Base-by-base conservation (phyloP, 2,113 vertebrate species). In the Colossoma macropomum region DNA sequence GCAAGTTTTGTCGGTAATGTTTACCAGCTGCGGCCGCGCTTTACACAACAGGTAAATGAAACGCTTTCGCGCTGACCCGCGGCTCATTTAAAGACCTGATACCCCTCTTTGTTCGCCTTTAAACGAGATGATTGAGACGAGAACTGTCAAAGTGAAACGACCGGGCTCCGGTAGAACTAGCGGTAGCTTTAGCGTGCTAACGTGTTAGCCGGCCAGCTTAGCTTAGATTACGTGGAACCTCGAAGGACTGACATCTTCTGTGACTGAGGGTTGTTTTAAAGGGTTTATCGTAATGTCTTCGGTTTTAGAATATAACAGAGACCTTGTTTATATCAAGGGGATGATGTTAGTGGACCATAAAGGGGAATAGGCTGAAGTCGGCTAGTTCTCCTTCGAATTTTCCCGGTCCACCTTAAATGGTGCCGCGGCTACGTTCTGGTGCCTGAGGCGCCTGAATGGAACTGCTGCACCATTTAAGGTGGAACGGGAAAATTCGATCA, bases 11-110 rank as follows among this genome's bases (percentile, higher is more conserved):
- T 59, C 54, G 19, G 54, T 60, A 38, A 62, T 80, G 54, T 17
- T 48, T 15, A 19, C 68, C 15, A 38, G 79, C 56, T n/a, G 52
- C 32, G n/a, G 54, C 32, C 66, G 52, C 19, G 25, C 54, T 71
- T 80, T 65, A 72, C 52, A 62, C 68, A 21, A 7, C 79, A 72
- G 68, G 79, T 72, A 72, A 48, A 19, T 15, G 23, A 45, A 32
- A 9, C 4, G 19, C 11, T 32, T 71, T 45, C 21, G 45, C 19
- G n/a, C 69, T 4, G 16, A 10, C 28, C 15, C 10, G n/a, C n/a
- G 3, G 0, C 28, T 10, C 27, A 0, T 25, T 9, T 19, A 28
- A 19, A 12, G 19, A 8, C 32, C 62, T 25, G 62, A 13, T 32
- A n/a, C 34, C 65, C 9, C 6, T 7, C 4, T 19, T 30, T 11